Evolutionary conservation across 1,140 invertebrate species (phyloP).

Genomic region (Triops cancriformis): DNA sequence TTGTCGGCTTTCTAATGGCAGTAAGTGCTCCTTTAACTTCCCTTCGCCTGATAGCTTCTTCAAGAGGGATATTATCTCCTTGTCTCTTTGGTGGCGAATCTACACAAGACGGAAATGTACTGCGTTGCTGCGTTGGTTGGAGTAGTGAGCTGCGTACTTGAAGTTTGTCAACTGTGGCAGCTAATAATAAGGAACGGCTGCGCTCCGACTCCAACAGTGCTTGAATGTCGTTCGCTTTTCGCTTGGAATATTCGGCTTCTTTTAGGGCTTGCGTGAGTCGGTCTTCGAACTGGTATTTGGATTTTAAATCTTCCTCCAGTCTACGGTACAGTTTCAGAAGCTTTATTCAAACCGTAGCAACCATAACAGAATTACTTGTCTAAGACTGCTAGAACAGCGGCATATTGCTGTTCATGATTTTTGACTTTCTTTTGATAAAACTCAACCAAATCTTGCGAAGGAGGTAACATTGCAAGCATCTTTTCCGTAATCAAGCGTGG

Average conservation of each 20-base stretch:
- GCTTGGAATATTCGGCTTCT: not conserved
- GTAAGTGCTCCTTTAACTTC: not conserved
- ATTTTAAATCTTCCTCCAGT: not conserved
- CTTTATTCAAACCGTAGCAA: not conserved
- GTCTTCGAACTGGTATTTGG: not conserved
- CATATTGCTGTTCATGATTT: conserved; percentile 6
- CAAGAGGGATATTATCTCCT: conserved; percentile 12
- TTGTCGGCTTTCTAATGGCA: not conserved
- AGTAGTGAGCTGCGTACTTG: not conserved
- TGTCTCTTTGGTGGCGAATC: conserved; percentile 16
- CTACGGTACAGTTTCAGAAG: not conserved
- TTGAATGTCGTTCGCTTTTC: not conserved
- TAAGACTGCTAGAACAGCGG: not conserved
- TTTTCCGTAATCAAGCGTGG: not conserved
- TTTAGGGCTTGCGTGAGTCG: not conserved
- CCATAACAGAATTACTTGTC: not conserved
- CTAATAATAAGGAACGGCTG: not conserved
- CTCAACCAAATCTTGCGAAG: conserved; percentile 11
- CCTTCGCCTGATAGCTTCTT: conserved; percentile 7
- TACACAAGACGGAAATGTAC: not conserved
- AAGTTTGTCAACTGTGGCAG: not conserved
- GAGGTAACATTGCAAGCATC: not conserved
- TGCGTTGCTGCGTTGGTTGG: not conserved
- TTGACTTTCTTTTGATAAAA: conserved; percentile 14
- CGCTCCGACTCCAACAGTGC: not conserved